Evolutionary conservation across 2,797 vertebrate genomes (phyloP), one percentile per base, ranked within the genome.

Genomic region (Threskiornis aethiopicus): DNA sequence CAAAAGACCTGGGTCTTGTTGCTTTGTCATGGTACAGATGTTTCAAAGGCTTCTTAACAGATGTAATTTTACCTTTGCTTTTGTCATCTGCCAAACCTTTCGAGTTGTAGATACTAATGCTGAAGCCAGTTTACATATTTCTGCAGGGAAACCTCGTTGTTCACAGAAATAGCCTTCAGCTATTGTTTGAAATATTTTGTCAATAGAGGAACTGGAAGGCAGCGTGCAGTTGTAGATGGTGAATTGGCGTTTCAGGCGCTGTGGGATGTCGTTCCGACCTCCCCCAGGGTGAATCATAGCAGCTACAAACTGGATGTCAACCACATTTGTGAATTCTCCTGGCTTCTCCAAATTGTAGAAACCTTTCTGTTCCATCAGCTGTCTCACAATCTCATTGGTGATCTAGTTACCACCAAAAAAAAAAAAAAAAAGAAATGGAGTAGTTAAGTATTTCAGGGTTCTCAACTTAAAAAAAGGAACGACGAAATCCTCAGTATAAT

Each of bases 261-360:
- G 98, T 13, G 99, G 99, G 66, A 99, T 98, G 96, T 99, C 99
- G 3, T 99, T 99, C 17, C 98, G 97, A 14, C 99, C 99, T 11
- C 99, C 98, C 2, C 99, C 99, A 0, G 99, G 98, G 78, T 99
- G 99, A 96, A 99, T 99, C 99, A 99, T 99, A 69, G 99, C 99
- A 7, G 98, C 98, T 58, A 98, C 98, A 94, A 99, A 97, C 94
- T 99, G 97, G 47, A 97, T 61, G 47, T 99, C 99, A 67, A 98
- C 98, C 29, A 99, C 97, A 19, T 96, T 98, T 0, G 96, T 98
- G 95, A 99, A 99, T 95, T 99, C 99, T 49, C 99, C 99, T 17
- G 99, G 98, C 26, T 98, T 98, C 70, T 99, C 99, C 91, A 99
- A 96, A 83, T 97, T 99, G 96, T 99, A 99, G 95, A 99, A 99